Evolutionary conservation across 2,888 invertebrate species (phyloP).

Genomic region (Trachelus troglodyta): DNA sequence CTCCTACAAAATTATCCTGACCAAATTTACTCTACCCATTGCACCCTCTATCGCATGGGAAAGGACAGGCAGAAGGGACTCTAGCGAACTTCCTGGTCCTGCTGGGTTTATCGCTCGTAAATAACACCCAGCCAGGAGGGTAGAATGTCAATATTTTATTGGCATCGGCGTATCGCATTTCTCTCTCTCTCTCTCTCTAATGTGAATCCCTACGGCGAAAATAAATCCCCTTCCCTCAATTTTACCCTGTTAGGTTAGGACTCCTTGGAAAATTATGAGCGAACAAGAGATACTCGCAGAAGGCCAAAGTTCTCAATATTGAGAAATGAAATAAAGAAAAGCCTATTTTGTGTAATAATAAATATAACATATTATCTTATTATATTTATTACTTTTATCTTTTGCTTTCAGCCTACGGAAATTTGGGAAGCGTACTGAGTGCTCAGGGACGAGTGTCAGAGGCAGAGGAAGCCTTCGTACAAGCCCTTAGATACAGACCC

Average conservation of each 20-base stretch:
- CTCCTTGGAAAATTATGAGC: background rate
- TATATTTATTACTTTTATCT: constrained; percentile 9
- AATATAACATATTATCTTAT: background rate
- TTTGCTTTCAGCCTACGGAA: constrained; percentile 87
- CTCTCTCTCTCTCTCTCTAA: background rate
- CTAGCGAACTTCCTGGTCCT: constrained; percentile 14
- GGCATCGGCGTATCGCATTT: constrained; percentile 18
- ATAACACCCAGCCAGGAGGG: constrained; percentile 16
- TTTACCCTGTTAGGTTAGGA: background rate
- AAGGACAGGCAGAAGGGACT: background rate
- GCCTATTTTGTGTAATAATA: background rate
- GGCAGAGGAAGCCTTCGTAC: constrained; percentile 92
- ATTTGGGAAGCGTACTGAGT: constrained; percentile 95
- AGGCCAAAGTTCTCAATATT: background rate
- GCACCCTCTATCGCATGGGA: background rate
- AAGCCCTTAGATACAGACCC: constrained; percentile 89
- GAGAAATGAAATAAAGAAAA: background rate
- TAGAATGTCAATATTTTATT: constrained; percentile 23
- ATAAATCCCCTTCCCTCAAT: background rate
- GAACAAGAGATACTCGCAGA: background rate
- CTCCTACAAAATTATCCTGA: background rate
- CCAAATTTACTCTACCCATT: background rate
- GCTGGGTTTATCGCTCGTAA: constrained; percentile 16
- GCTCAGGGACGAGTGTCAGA: constrained; percentile 86
- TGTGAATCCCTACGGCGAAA: background rate